These are phyloP conservation scores for Macrophya alboannulata DNA, from an alignment of 2,888 invertebrate genomes.

Conservation along the genomic window DNA sequence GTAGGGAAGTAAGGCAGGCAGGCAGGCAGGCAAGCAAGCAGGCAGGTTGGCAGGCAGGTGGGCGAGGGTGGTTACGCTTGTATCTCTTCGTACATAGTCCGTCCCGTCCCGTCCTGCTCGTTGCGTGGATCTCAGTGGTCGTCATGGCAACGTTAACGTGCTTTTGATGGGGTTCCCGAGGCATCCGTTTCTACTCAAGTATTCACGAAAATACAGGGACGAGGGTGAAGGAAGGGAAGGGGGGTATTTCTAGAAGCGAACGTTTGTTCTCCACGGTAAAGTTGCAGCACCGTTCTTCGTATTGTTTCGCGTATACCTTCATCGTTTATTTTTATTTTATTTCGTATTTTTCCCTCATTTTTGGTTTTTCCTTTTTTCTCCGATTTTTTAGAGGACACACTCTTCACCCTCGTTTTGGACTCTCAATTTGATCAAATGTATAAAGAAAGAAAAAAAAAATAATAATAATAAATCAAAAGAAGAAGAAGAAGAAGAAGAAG, in stretches of 20 bases:
- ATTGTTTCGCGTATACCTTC: not conserved
- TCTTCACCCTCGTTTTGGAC: not conserved
- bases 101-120: not conserved
- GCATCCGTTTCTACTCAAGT: slow-evolving; percentile 65
- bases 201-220: slow-evolving; percentile 63
- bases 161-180: slow-evolving; percentile 71
- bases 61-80: slow-evolving; percentile 12
- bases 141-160: slow-evolving; percentile 73
- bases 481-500: not conserved
- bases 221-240: not conserved
- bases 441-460: not conserved
- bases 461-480: not conserved
- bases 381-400: not conserved
- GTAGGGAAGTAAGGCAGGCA: not conserved
- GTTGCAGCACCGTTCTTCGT: not conserved
- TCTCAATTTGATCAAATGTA: not conserved
- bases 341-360: not conserved
- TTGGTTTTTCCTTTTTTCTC: not conserved
- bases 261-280: slow-evolving; percentile 39
- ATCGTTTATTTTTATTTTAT: not conserved
- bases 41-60: slow-evolving; percentile 33
- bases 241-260: slow-evolving; percentile 62
- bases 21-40: slow-evolving; percentile 11
- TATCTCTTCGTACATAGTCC: slow-evolving; percentile 5
- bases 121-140: slow-evolving; percentile 16